phyloP scores from a whole-genome alignment of 2,797 vertebrate genomes.

The Falco berigora region DNA sequence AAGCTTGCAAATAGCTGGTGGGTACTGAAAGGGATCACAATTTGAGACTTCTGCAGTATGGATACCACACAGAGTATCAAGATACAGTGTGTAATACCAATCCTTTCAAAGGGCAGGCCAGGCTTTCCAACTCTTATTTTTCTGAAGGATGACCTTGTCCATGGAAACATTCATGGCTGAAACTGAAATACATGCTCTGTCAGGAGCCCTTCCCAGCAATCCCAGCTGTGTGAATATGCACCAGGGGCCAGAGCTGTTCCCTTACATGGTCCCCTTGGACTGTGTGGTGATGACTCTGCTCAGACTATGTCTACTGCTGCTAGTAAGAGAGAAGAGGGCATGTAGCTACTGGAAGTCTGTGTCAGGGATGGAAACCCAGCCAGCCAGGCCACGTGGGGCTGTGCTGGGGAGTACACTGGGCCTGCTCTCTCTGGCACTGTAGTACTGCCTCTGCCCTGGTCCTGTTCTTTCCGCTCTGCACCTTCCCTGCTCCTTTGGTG shows the following conservation, averaged over 20 bases:
- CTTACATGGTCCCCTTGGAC: neutral
- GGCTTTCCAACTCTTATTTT: neutral
- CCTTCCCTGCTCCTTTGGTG: neutral
- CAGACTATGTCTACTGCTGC: neutral
- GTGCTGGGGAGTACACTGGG: neutral
- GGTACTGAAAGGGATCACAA: neutral
- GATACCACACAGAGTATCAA: neutral
- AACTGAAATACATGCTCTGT: accelerated
- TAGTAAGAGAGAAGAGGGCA: neutral
- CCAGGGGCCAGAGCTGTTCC: neutral
- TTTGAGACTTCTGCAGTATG: neutral
- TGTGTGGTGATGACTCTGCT: neutral
- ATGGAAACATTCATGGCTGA: neutral
- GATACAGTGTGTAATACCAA: neutral
- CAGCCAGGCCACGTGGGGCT: neutral
- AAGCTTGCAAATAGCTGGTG: neutral
- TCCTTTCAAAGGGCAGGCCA: accelerated
- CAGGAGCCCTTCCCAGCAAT: neutral
- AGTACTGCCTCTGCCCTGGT: neutral
- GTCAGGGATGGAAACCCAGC: neutral
- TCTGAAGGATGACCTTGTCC: neutral
- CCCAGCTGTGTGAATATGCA: neutral
- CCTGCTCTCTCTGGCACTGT: neutral
- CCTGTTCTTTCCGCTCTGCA: neutral
- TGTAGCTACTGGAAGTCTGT: neutral